Evolutionary conservation across 2,113 vertebrate species (phyloP).

Genomic region (Callionymus lyra): DNA sequence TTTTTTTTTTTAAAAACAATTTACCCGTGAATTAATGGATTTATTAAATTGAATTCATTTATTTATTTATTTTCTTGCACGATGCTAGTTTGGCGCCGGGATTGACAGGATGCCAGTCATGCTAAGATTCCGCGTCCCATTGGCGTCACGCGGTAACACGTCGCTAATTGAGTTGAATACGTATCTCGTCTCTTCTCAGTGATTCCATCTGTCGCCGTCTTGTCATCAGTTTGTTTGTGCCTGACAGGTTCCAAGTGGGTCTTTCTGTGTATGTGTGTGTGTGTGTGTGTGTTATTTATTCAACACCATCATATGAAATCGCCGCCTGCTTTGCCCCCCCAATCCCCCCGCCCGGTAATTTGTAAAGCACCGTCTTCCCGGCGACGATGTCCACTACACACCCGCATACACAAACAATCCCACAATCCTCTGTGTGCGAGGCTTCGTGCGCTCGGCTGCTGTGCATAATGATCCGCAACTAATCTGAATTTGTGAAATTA

Average conservation of each 20-base stretch:
- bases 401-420: constrained; percentile 11
- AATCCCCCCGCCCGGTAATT: background rate
- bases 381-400: constrained; percentile 1
- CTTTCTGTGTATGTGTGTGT: constrained; percentile 49
- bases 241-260: constrained; percentile 59
- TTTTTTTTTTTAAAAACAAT: constrained; percentile 33
- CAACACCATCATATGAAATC: background rate
- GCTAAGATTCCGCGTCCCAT: constrained; percentile 54
- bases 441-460: background rate
- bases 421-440: constrained; percentile 2
- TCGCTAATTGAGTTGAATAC: constrained; percentile 65
- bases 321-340: too few species aligned
- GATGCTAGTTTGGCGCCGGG: constrained; percentile 47
- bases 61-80: constrained; percentile 30
- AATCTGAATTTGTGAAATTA: constrained; percentile 25
- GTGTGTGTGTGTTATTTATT: constrained; percentile 20
- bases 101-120: constrained; percentile 68
- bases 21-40: constrained; percentile 55
- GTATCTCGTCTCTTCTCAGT: constrained; percentile 58
- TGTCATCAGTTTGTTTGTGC: constrained; percentile 58
- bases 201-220: constrained; percentile 59
- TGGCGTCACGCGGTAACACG: constrained; percentile 57
- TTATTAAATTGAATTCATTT: constrained; percentile 51
- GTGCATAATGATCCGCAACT: constrained; percentile 17
- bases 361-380: too few species aligned